phyloP scores from a whole-genome alignment of 1,140 invertebrate genomes.

The Drosophila auraria region DNA sequence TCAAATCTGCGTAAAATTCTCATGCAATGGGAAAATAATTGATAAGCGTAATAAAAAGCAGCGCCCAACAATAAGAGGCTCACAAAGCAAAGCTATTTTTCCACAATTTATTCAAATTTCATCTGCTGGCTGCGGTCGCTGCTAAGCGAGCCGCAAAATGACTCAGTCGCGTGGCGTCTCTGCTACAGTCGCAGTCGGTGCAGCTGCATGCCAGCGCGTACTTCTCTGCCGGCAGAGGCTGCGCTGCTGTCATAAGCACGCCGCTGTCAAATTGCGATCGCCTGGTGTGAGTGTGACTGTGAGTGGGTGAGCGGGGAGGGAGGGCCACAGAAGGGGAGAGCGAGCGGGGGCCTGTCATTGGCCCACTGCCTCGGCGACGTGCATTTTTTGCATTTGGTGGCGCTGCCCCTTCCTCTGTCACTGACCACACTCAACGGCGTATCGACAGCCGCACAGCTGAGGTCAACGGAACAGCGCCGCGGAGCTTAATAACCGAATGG shows the following conservation, averaged over 20 bases:
- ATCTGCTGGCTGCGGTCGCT: slow-evolving; percentile 11
- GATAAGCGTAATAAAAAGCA: slow-evolving; percentile 70
- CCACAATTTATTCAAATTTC: slow-evolving; percentile 64
- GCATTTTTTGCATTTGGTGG: slow-evolving; percentile 16
- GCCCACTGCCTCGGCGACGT: slow-evolving; percentile 29
- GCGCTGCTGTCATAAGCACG: slow-evolving; percentile 49
- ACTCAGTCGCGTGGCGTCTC: slow-evolving; percentile 69
- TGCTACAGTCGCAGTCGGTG: slow-evolving; percentile 14
- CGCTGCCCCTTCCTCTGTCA: slow-evolving; percentile 48
- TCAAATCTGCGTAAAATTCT: slow-evolving; percentile 67
- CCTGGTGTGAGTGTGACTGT: slow-evolving; percentile 7
- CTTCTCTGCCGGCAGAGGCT: slow-evolving; percentile 43
- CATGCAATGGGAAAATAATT: slow-evolving; percentile 71
- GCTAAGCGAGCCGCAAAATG: slow-evolving; percentile 54
- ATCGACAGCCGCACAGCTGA: slow-evolving; percentile 52
- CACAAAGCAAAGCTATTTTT: slow-evolving; percentile 65
- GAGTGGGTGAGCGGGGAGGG: neutral
- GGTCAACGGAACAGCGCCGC: slow-evolving; percentile 1
- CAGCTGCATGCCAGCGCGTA: slow-evolving; percentile 47
- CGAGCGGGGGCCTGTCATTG: slow-evolving; percentile 30
- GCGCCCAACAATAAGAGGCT: slow-evolving; percentile 50
- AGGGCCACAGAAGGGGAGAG: neutral
- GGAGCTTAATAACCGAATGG: neutral
- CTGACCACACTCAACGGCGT: slow-evolving; percentile 73
- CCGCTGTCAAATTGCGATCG: slow-evolving; percentile 41